phyloP scores from a whole-genome alignment of 2,888 invertebrate species.

The Blastobasis lacticolella region DNA sequence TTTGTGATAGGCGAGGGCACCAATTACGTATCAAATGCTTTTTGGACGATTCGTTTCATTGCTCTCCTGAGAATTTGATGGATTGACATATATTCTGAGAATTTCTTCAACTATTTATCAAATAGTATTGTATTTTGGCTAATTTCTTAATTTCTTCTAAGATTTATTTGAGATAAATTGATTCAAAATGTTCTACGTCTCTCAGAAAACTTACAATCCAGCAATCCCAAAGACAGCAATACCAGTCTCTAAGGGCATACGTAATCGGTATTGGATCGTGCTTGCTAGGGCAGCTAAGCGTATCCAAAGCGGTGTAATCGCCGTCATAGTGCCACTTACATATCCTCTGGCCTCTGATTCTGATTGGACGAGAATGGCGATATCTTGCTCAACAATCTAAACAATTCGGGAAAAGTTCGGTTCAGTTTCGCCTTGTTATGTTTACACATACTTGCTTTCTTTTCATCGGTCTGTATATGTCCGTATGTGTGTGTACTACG shows the following conservation, averaged over 20 bases:
- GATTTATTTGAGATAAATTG: too few species aligned
- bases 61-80: too few species aligned
- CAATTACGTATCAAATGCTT: conserved; percentile 25
- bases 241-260: conserved; percentile 14
- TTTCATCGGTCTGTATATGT: background rate
- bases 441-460: background rate
- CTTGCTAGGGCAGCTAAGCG: conserved; percentile 56
- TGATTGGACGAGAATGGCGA: conserved; percentile 59
- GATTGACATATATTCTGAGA: too few species aligned
- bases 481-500: too few species aligned
- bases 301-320: conserved; percentile 39
- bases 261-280: conserved; percentile 42
- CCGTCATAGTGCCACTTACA: conserved; percentile 49
- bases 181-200: background rate
- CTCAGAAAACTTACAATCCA: conserved; percentile 1
- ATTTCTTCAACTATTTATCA: too few species aligned
- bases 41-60: too few species aligned
- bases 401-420: conserved; percentile 38
- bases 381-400: conserved; percentile 69
- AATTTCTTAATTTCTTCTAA: too few species aligned
- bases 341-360: conserved; percentile 56
- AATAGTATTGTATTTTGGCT: too few species aligned
- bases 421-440: conserved; percentile 3
- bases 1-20: conserved; percentile 29
- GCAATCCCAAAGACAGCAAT: conserved; percentile 14